Evolutionary conservation across 64 coral and sea anemone genomes (phyloP), one percentile per base, ranked within the genome.

Genomic region (Pocillopora verrucosa): DNA sequence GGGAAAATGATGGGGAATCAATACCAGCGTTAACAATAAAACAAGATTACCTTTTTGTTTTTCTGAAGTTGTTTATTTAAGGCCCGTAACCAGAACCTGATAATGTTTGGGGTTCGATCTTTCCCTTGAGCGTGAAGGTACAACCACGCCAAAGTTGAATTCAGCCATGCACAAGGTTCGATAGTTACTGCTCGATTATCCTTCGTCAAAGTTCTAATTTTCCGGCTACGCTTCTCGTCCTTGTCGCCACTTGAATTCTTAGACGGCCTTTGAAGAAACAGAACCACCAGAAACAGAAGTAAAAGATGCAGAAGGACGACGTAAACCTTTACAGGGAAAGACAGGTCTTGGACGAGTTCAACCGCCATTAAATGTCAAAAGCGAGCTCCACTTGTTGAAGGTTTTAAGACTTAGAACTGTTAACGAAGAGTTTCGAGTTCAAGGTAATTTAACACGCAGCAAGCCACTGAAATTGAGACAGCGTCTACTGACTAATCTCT

Each of bases 151-250:
- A 93, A 24, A 57, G 82, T 93, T 11, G 91, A 97, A 34, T 97
- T 97, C 34, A 97, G 10, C 95, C 95, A 97, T 80, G 91, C 76
- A 80, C 95, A 97, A 1, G 95, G 70, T 73, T 97, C 95, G 56
- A 89, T 90, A 41, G 91, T 93, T 56, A 93, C 88, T 36, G 84
- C 88, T 65, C 88, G 67, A 75, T 96, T 87, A 65, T 87, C 90
- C 56, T 74, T 86, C 16, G 60, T 92, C 5, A 92, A 51, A 4
- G 76, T 87, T 58, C 90, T 78, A 37, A 72, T 92, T 38, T 85
- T 85, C 34, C 90, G 64, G 14, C 38, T 74, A 51, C 65, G 22
- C 26, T 80, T 14, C 78, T 41, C 13, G 15, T 64, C 58, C 58
- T 87, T 61, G 38, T 58, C 36, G 76, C 45, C 74, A 72, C 74